These are phyloP conservation scores for Thryonomys swinderianus DNA, from an alignment of 2,113 vertebrate genomes.

Conservation along the genomic window DNA sequence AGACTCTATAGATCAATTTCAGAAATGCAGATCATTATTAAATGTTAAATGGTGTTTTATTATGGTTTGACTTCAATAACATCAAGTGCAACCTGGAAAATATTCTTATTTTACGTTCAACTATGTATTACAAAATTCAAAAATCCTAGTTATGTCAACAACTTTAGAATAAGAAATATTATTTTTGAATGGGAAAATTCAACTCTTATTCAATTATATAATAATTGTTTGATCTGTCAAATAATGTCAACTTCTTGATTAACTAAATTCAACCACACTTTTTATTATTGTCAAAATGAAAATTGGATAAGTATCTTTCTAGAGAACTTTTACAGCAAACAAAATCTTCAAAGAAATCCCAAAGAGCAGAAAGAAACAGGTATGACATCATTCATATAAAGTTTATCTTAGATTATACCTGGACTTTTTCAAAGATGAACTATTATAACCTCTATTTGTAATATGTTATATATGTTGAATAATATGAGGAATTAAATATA, in stretches of 20 bases:
- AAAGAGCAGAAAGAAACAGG: not conserved
- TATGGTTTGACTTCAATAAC: conserved; percentile 49
- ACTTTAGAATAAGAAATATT: not conserved
- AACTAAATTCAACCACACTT: not conserved
- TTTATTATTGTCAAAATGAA: not conserved
- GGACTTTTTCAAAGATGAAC: conserved; percentile 21
- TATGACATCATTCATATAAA: not conserved
- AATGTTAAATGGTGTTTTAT: conserved; percentile 31
- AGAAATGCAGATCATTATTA: conserved; percentile 36
- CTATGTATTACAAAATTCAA: not conserved
- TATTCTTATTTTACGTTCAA: conserved; percentile 7
- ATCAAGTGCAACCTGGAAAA: not conserved
- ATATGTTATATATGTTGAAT: not conserved
- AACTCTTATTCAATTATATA: not conserved
- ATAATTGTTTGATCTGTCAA: conserved; percentile 31
- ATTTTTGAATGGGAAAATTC: conserved; percentile 17
- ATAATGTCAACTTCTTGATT: not conserved
- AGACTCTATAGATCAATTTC: conserved; percentile 59
- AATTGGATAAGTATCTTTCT: not conserved
- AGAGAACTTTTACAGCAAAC: conserved; percentile 2
- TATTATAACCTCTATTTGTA: not conserved
- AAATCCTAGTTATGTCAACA: too few relatives aligned
- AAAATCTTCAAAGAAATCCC: not conserved
- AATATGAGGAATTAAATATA: not conserved
- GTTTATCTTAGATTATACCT: not conserved